Evolutionary conservation across 2,888 invertebrate species (phyloP).

Genomic region (Sphaeridia pumilis): DNA sequence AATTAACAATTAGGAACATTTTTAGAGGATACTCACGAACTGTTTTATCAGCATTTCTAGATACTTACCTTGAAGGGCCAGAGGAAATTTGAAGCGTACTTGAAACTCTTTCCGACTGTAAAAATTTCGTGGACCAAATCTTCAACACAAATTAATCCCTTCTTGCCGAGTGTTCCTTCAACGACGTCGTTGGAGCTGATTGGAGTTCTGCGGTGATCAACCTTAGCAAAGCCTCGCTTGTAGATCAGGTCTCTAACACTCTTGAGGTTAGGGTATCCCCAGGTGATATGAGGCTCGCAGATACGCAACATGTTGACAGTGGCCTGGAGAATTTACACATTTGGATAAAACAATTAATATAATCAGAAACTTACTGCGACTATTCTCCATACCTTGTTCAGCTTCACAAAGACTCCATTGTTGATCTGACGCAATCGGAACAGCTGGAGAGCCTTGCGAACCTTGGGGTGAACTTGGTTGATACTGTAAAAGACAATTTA

Average conservation of each 20-base stretch:
- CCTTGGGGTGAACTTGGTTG: conserved; percentile 50
- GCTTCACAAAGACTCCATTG: conserved; percentile 93
- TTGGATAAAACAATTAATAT: too few species aligned
- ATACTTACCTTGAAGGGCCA: conserved; percentile 85
- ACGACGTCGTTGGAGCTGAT: conserved; percentile 89
- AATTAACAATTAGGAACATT: conserved; percentile 8
- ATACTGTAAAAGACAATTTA: conserved; percentile 44
- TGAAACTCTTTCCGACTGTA: conserved; percentile 73
- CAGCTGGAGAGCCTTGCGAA: conserved; percentile 89
- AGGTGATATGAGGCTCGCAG: conserved; percentile 94
- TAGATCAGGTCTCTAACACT: conserved; percentile 91
- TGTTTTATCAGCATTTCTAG: too few species aligned
- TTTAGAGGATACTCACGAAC: too few species aligned
- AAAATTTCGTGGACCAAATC: conserved; percentile 95
- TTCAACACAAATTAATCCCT: conserved; percentile 88
- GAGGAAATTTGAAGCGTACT: conserved; percentile 93
- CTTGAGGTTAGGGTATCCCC: conserved; percentile 98
- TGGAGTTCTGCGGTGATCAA: conserved; percentile 75
- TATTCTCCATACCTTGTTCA: conserved; percentile 93
- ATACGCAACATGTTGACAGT: conserved; percentile 99
- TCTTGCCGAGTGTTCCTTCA: conserved; percentile 71
- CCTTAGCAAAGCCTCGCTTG: conserved; percentile 95
- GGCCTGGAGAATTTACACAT: conserved; percentile 48
- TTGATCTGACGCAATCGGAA: conserved; percentile 98
- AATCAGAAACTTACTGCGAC: too few species aligned